Base-by-base conservation (phyloP, 2,888 invertebrate genomes). In the Ceraclea dissimilis region DNA sequence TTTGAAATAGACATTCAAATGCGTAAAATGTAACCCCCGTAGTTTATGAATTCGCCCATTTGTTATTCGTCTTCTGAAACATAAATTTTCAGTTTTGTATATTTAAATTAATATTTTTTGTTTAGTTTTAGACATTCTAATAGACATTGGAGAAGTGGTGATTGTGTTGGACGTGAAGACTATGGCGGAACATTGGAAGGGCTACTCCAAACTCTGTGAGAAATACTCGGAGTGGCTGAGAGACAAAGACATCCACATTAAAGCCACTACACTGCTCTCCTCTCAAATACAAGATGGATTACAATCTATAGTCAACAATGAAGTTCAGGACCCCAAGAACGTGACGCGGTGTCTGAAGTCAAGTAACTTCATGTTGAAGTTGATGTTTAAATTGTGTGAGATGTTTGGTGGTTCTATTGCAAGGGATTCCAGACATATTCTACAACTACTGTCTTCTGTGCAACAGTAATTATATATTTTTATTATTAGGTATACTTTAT, bases 151-250 rank as follows among this genome's bases (percentile, higher is more conserved):
- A 4, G 71, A 74, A 61, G 67, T 76, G 34, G 72, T 79, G 1
- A 71, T 74, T 48, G 68, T 67, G 2, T 65, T 80, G 49, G 80
- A 80, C 66, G 69, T 78, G 0, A 80, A 79, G 64, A 75, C 78
- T 0, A 74, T 79, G 74, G 76, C 76, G 0, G 78, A 78, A 51
- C 79, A 79, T 62, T 81, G 80, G 80, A 81, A 80, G 63, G 74
- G 72, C 0, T 78, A 71, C 62, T 71, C 70, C 4, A 62, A 66
- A 22, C 66, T 80, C 20, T 74, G 74, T 66, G 74, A 78, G 46
- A 78, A 77, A 65, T 72, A 79, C 67, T 68, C 70, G 0, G 63
- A 55, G 5, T 63, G 64, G 54, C 63, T 80, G 18, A 63, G 64
- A 44, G 69, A 75, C 47, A 69, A 67, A 60, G n/a, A 39, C 2